Evolutionary conservation across 2,113 vertebrate species (phyloP).

Genomic region (Martes martes): DNA sequence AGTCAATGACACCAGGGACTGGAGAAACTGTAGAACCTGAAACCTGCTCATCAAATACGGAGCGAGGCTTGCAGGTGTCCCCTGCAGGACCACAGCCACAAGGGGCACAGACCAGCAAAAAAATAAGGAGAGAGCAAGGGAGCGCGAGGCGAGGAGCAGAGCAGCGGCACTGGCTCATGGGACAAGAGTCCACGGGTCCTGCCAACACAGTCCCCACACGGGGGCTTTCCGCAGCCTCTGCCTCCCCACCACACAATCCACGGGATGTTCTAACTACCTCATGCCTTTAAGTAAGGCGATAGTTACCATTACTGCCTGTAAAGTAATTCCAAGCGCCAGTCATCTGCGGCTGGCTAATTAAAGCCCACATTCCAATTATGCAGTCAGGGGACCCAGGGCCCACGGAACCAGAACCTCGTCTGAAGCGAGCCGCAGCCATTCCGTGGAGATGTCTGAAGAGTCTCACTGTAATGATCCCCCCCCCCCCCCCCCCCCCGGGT

Average conservation of each 20-base stretch:
- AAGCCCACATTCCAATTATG: not conserved
- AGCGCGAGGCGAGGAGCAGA: not conserved
- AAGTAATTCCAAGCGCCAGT: not conserved
- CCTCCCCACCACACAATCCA: not conserved
- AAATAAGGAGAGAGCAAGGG: not conserved
- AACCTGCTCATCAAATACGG: not conserved
- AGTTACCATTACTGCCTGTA: not conserved
- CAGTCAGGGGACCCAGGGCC: not conserved
- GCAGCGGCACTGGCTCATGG: accelerated
- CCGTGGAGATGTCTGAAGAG: not conserved
- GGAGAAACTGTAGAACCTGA: not conserved
- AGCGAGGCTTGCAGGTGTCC: not conserved
- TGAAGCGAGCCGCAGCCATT: not conserved
- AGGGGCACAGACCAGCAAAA: too few species aligned
- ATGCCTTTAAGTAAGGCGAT: not conserved
- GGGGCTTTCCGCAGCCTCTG: not conserved
- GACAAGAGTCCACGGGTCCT: not conserved
- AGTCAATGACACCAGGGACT: not conserved
- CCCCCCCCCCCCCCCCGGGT: not conserved
- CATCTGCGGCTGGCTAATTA: not conserved
- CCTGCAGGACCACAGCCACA: not conserved
- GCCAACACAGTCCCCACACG: not conserved
- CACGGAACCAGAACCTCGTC: not conserved
- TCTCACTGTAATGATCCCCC: not conserved
- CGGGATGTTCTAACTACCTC: not conserved